Percentiles rank a stretch among this genome's conserved stretches.
Conservation (phyloP, 2,113 vertebrate species). For the Callocephalon fimbriatum region DNA sequence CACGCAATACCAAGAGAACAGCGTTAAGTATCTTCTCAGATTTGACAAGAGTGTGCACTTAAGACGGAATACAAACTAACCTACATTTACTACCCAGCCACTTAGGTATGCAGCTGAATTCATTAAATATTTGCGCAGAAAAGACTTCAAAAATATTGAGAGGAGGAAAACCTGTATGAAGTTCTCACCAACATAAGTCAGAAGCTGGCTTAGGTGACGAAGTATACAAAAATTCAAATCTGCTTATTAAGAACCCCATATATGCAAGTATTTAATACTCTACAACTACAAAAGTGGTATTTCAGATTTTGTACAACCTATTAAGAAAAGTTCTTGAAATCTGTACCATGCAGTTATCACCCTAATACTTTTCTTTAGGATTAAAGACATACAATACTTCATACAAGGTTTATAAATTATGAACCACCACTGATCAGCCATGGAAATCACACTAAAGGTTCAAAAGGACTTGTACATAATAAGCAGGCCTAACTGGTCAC, state of each 20-base stretch:
- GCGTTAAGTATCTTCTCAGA: background rate
- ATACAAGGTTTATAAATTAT: background rate
- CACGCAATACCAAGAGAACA: background rate
- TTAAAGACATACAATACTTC: background rate
- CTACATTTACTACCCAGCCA: background rate
- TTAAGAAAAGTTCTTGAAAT: background rate
- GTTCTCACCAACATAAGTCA: background rate
- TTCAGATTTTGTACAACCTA: background rate
- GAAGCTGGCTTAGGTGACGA: background rate
- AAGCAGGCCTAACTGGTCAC: background rate
- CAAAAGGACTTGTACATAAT: background rate
- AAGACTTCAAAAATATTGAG: conserved; percentile 19
- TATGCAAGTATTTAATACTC: background rate
- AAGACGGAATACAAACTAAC: background rate
- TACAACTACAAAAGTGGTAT: background rate
- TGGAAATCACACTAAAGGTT: background rate
- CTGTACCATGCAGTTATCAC: background rate
- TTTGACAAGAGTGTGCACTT: conserved; percentile 8
- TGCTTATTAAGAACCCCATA: background rate
- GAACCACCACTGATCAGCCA: background rate
- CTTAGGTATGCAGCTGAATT: conserved; percentile 17
- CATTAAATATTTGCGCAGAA: conserved; percentile 49
- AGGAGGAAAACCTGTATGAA: background rate
- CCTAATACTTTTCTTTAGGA: background rate
- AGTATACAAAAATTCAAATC: background rate